Base-by-base conservation (phyloP, 1,140 invertebrate species). In the Pentalonia nigronervosa region DNA sequence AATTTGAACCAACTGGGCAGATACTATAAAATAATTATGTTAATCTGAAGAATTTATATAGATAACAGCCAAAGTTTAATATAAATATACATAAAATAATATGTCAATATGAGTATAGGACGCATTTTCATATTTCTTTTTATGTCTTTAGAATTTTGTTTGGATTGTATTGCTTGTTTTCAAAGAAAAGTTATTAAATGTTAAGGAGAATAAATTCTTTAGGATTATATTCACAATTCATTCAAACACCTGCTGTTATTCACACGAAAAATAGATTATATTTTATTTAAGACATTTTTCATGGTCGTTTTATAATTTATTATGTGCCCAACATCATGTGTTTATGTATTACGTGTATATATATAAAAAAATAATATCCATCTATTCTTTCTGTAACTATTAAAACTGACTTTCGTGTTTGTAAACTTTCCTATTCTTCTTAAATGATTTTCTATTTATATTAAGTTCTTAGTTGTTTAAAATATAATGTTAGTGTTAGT, bases 271-370 rank as follows among this genome's bases (percentile, higher is more conserved):
- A 89, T 89, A 89, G 50, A 89, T 89, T 56, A 89, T 89, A 89
- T 36, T 89, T 89, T 89, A 41, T 89, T 56, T 89, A 89, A 89
- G 88, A 89, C 88, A 56, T 89, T 89, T 56, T 89, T 89, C 87
- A 56, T 56, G 41, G 88, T 89, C 8, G n/a, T 89, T 88, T 89
- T 89, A 25, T 89, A 89, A 89, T 89, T 89, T 89, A 89, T 89
- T 36, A 89, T 89, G 34, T 89, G 3, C 88, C 21, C 34, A 17
- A 89, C 50, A 89, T 89, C 34, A 41, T 41, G 88, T 56, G 50
- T 36, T 89, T 89, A 21, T 89, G 48, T 89, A 53, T 36, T 53
- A 47, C 34, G 47, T 34, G n/a, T 21, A 53, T 50, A 89, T 41
- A 36, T 36, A 21, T 53, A 88, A 89, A 53, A 53, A 53, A 89